Evolutionary conservation across 1,140 invertebrate species (phyloP).

Genomic region (Bombus consobrinus): DNA sequence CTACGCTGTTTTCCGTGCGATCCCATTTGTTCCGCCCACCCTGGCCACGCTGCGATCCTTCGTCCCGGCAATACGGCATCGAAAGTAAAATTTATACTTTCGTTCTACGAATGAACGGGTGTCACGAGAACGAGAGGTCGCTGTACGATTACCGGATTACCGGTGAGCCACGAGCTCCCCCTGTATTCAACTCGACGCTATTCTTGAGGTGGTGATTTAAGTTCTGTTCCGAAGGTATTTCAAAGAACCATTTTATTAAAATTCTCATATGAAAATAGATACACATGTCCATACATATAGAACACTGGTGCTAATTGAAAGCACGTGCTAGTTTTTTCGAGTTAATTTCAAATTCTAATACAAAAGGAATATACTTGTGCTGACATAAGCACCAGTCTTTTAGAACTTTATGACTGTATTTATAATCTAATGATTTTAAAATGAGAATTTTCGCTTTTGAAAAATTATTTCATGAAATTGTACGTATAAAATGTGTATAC

Average conservation of each 20-base stretch:
- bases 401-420: too few relatives aligned
- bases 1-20: constrained; percentile 62
- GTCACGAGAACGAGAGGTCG: constrained; percentile 55
- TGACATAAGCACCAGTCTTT: too few relatives aligned
- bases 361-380: too few relatives aligned
- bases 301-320: too few relatives aligned
- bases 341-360: too few relatives aligned
- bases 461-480: too few relatives aligned
- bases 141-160: constrained; percentile 35
- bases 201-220: neutral
- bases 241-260: neutral
- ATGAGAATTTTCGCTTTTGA: too few relatives aligned
- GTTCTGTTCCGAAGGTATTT: neutral
- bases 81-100: constrained; percentile 62
- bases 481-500: too few relatives aligned
- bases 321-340: too few relatives aligned
- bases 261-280: neutral
- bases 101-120: constrained; percentile 57
- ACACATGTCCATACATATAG: too few relatives aligned
- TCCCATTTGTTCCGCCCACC: constrained; percentile 69
- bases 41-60: constrained; percentile 40
- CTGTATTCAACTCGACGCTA: neutral
- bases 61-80: constrained; percentile 39
- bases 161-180: neutral
- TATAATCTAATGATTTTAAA: too few relatives aligned